Evolutionary conservation across 2,113 vertebrate genomes (phyloP).

Genomic region (Galemys pyrenaicus): DNA sequence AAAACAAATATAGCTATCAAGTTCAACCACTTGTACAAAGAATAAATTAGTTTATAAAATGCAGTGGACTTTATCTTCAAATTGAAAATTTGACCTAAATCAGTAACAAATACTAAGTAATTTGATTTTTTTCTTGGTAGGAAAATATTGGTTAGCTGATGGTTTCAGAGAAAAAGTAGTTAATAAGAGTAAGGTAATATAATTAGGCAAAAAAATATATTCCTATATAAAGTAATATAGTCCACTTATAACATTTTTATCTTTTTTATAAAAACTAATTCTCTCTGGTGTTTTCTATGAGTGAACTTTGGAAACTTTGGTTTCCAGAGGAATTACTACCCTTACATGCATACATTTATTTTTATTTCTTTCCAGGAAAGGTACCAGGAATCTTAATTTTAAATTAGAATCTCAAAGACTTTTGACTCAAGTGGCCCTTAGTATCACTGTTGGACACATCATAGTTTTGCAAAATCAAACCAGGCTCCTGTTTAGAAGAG

Average conservation of each 20-base stretch:
- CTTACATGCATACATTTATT: background rate
- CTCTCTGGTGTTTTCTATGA: background rate
- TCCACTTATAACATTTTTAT: conserved; percentile 16
- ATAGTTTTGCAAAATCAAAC: background rate
- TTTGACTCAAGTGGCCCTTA: background rate
- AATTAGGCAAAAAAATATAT: conserved; percentile 47
- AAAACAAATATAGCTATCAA: conserved; percentile 78
- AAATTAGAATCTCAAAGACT: background rate
- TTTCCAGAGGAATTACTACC: background rate
- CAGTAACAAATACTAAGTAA: conserved; percentile 63
- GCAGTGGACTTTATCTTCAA: conserved; percentile 74
- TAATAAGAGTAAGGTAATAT: conserved; percentile 43
- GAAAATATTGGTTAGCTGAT: conserved; percentile 30
- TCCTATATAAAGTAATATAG: background rate
- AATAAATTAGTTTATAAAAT: conserved; percentile 80
- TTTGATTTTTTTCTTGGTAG: conserved; percentile 55
- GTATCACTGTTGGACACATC: conserved; percentile 1
- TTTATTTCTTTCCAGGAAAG: background rate
- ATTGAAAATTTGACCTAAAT: conserved; percentile 76
- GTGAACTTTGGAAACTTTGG: background rate
- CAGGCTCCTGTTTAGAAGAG: background rate
- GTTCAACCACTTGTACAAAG: conserved; percentile 66
- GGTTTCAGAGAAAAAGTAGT: background rate
- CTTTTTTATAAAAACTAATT: conserved; percentile 27
- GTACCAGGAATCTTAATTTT: background rate